These are phyloP conservation scores for Spialia ferax DNA, from an alignment of 2,888 invertebrate genomes.

Conservation along the genomic window DNA sequence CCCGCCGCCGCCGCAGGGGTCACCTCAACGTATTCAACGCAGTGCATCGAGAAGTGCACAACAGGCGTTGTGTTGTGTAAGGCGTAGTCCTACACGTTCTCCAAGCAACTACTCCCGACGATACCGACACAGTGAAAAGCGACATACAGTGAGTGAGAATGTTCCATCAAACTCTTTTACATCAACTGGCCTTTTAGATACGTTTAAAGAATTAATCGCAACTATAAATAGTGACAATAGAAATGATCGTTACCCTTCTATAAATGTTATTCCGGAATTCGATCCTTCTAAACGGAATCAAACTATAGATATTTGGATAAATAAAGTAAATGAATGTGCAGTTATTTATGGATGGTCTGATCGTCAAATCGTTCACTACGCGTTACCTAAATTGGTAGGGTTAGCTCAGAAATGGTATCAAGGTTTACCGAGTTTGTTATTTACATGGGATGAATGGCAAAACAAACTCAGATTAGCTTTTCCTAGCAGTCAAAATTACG, in stretches of 20 bases:
- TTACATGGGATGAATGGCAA: constrained; percentile 28
- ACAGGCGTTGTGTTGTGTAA: background rate
- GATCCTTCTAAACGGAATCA: constrained; percentile 21
- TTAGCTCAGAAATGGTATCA: constrained; percentile 24
- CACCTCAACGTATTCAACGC: background rate
- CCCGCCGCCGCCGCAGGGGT: no score
- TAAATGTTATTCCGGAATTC: constrained; percentile 19
- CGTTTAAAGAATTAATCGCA: constrained; percentile 19
- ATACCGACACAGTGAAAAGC: background rate
- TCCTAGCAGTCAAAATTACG: constrained; percentile 20
- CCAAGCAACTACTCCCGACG: background rate
- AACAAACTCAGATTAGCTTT: constrained; percentile 14
- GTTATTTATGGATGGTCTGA: constrained; percentile 25
- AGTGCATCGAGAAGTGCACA: background rate
- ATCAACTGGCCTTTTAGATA: background rate
- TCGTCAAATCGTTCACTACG: constrained; percentile 19
- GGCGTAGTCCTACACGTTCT: background rate
- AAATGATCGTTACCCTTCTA: constrained; percentile 9
- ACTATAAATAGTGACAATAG: constrained; percentile 1
- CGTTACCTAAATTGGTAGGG: constrained; percentile 10
- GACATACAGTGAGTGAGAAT: background rate
- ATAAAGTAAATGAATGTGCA: constrained; percentile 22
- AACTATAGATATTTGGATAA: constrained; percentile 12
- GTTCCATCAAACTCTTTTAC: background rate
- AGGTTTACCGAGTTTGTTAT: constrained; percentile 10